These are phyloP conservation scores for Apostichopus leukothele DNA, from an alignment of 53 echinoderm and acorn worm genomes.

Conservation along the genomic window DNA sequence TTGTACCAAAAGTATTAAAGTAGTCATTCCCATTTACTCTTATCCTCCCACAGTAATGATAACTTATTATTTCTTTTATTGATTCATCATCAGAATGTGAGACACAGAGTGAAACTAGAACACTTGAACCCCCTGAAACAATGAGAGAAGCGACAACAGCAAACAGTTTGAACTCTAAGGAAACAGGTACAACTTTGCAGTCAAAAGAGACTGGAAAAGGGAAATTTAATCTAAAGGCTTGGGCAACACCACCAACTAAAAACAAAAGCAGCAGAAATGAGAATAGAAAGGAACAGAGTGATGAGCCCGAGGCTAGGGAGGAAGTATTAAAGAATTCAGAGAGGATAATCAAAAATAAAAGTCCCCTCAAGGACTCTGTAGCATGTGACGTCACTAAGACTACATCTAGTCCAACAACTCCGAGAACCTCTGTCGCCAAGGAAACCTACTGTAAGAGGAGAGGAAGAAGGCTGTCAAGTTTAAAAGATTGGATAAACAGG, in stretches of 20 bases:
- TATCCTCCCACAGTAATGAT: too few species aligned
- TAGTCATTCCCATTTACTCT: too few species aligned
- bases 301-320: too few species aligned
- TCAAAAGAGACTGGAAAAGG: background rate
- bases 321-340: background rate
- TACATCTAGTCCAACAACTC: background rate
- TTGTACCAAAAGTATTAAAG: too few species aligned
- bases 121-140: background rate
- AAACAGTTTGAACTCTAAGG: background rate
- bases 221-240: conserved; percentile 30
- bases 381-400: background rate
- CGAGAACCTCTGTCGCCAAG: background rate
- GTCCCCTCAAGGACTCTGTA: background rate
- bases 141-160: background rate
- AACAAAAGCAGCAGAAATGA: background rate
- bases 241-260: conserved; percentile 9
- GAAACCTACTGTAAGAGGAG: conserved; percentile 26
- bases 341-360: background rate
- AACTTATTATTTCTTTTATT: too few species aligned
- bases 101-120: background rate
- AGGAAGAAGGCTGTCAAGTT: conserved; percentile 21
- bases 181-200: background rate
- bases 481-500: conserved; percentile 24
- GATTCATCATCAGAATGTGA: background rate
- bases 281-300: background rate